Conservation (phyloP, 1,140 invertebrate species). For the Drosophila repletoides region DNA sequence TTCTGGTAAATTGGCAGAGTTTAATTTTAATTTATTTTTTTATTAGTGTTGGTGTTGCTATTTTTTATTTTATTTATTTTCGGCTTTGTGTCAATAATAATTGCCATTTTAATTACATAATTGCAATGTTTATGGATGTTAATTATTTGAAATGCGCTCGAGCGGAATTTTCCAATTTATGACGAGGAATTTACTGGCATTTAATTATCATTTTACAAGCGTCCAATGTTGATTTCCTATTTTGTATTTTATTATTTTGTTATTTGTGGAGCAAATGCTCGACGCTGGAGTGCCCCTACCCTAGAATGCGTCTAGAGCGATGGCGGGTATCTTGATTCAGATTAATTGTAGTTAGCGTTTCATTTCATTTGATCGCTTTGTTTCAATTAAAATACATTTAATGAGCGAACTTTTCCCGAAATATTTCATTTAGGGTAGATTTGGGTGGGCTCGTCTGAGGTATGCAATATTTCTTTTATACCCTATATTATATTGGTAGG, state of each 20-base stretch:
- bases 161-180: conserved; percentile 31
- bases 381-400: conserved; percentile 43
- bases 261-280: no score
- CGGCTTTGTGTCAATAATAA: conserved; percentile 9
- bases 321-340: no score
- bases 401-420: conserved; percentile 16
- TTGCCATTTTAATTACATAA: conserved; percentile 20
- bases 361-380: conserved; percentile 26
- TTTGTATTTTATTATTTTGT: conserved; percentile 45
- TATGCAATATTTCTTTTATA: no score
- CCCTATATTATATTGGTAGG: no score
- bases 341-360: not conserved
- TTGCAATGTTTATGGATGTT: conserved; percentile 27
- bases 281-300: not conserved
- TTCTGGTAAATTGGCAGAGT: no score
- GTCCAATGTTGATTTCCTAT: conserved; percentile 37
- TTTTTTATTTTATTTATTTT: not conserved
- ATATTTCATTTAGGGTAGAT: not conserved
- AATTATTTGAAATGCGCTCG: conserved; percentile 25
- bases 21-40: not conserved
- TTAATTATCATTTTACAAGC: conserved; percentile 46
- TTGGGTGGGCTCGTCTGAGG: not conserved
- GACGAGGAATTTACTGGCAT: conserved; percentile 27
- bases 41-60: not conserved
- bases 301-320: not conserved